Percentiles rank a stretch among this genome's conserved stretches.
phyloP scores from a whole-genome alignment of 2,888 invertebrate genomes.

The Dryobota labecula region DNA sequence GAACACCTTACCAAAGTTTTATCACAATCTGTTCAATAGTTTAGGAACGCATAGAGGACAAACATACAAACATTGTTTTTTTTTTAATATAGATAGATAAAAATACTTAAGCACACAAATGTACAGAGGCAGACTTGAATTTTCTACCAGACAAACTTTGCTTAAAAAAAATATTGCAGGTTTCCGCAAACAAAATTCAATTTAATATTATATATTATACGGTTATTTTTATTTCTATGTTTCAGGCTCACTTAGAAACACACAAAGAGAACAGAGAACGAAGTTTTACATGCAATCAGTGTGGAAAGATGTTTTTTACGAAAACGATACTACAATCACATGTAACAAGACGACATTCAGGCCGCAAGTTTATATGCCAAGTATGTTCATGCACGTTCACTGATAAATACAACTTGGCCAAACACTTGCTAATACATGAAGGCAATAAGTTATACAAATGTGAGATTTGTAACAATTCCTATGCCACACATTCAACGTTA shows the following conservation, averaged over 20 bases:
- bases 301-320: conserved; percentile 85
- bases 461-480: conserved; percentile 83
- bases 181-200: not conserved
- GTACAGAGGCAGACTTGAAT: too few species aligned
- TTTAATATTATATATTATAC: not conserved
- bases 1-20: too few species aligned
- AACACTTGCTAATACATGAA: conserved; percentile 84
- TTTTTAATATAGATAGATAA: too few species aligned
- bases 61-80: too few species aligned
- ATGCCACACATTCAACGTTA: conserved; percentile 76
- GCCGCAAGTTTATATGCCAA: conserved; percentile 82
- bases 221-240: conserved; percentile 18
- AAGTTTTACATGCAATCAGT: conserved; percentile 83
- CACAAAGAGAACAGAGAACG: conserved; percentile 83
- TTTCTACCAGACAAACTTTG: too few species aligned
- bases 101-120: too few species aligned
- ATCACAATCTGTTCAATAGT: too few species aligned
- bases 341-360: conserved; percentile 78
- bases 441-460: conserved; percentile 83
- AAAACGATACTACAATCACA: conserved; percentile 79
- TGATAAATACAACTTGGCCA: conserved; percentile 82
- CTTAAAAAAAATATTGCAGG: too few species aligned
- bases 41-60: too few species aligned
- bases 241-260: conserved; percentile 83
- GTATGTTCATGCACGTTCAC: conserved; percentile 83